Conservation (phyloP, 1,140 invertebrate genomes). For the Cylas formicarius region DNA sequence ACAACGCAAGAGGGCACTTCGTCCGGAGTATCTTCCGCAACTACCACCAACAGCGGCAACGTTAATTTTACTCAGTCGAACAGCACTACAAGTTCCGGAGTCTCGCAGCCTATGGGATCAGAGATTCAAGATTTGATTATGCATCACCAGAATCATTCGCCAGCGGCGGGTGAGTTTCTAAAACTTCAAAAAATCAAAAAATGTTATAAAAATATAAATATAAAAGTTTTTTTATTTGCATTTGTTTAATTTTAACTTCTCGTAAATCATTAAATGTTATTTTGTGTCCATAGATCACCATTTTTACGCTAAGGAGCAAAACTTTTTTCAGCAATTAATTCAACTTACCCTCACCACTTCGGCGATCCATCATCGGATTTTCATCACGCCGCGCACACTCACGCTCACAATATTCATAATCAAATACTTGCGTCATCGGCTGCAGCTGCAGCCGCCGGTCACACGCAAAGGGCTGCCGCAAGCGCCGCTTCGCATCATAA, state of each 20-base stretch:
- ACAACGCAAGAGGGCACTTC: constrained; percentile 22
- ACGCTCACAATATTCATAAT: constrained; percentile 39
- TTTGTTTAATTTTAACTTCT: too few species aligned
- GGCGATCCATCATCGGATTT: constrained; percentile 35
- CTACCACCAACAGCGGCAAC: constrained; percentile 21
- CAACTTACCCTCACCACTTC: constrained; percentile 38
- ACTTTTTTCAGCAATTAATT: constrained; percentile 17
- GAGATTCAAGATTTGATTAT: constrained; percentile 41
- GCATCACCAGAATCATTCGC: constrained; percentile 39
- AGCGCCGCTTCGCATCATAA: constrained; percentile 30
- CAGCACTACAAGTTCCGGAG: constrained; percentile 18
- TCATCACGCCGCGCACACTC: constrained; percentile 33
- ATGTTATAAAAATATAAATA: too few species aligned
- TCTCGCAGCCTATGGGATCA: constrained; percentile 33
- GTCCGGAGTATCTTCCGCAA: constrained; percentile 6
- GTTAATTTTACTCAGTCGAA: constrained; percentile 31
- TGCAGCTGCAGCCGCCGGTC: constrained; percentile 20
- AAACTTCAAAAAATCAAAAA: not conserved
- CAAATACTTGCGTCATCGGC: constrained; percentile 32
- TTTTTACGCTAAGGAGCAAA: too few species aligned
- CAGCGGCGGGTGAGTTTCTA: constrained; percentile 23
- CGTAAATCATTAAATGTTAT: too few species aligned
- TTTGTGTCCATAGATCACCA: too few species aligned
- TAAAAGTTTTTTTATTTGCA: too few species aligned
- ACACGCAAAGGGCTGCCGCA: constrained; percentile 29